Base-by-base conservation (phyloP, 35 echinoderm and acorn worm species). In the Ptychodera flava region DNA sequence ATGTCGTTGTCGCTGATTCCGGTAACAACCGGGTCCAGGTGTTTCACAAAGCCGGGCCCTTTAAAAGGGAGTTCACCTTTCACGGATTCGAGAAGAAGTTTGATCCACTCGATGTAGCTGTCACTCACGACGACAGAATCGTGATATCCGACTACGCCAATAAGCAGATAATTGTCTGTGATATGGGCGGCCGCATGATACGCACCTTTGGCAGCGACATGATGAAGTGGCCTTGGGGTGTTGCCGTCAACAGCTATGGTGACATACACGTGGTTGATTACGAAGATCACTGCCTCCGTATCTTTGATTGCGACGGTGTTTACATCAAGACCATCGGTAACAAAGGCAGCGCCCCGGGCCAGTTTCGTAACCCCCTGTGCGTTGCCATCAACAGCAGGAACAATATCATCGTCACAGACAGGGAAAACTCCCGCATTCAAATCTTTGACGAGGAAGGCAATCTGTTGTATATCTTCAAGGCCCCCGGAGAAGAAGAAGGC, bases 351-450 rank as follows among this genome's bases (percentile, higher is more conserved):
- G 87, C 84, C 28, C 35, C 79, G 38, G 92, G 96, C 0, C 86
- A 94, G 53, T 99, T 99, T 64, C 85, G 93, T 31, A 87, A 92
- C 0, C 96, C 96, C 10, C 88, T 99, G 28, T 85, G 88, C 16
- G 93, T 91, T 12, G 88, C 90, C 0, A 88, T 99, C 1, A 93
- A 94, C 80, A 94, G 90, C 79, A 94, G 85, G 34, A 92, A 99
- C 78, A 88, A 99, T 29, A 77, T 99, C 16, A 84, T 99, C 38
- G 92, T 99, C 15, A 94, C 96, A 30, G 96, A 99, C 78, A 76
- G 96, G 0, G 96, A 99, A 31, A 99, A 99, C 77, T 92, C 94
- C 77, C 85, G 96, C 0, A 36, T 99, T 0, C 96, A 99, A 83
- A 89, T 93, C 76, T 88, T 94, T 64, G 80, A 89, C 38, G 38